Percentiles rank a stretch among this genome's conserved stretches.
Evolutionary conservation across 1,140 invertebrate genomes (phyloP).

Genomic region (Neodiprion virginianus): DNA sequence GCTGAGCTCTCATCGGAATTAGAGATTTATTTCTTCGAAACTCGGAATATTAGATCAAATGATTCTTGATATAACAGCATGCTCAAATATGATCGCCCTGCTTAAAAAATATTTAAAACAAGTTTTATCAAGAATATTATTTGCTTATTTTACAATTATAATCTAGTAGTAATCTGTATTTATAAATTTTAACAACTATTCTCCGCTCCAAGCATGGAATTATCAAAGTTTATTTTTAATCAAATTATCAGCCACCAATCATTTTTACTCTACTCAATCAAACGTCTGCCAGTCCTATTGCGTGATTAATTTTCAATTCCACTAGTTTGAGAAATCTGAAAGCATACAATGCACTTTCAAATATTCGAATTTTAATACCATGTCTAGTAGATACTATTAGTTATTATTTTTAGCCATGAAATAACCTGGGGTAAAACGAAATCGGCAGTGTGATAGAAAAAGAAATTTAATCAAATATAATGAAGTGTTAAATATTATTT

Average conservation of each 20-base stretch:
- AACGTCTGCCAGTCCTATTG: too few species aligned
- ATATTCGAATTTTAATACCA: too few species aligned
- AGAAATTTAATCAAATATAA: background rate
- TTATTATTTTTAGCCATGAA: background rate
- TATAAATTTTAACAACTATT: background rate
- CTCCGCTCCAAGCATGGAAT: background rate
- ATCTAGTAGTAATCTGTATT: background rate
- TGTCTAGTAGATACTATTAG: too few species aligned
- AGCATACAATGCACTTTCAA: too few species aligned
- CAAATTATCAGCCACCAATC: background rate
- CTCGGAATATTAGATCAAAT: too few species aligned
- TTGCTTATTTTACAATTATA: background rate
- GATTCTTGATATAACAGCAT: too few species aligned
- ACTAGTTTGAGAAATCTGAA: too few species aligned
- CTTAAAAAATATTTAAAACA: background rate
- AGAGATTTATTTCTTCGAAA: too few species aligned
- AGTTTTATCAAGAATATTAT: background rate
- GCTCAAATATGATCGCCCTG: too few species aligned
- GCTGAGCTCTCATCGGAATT: too few species aligned
- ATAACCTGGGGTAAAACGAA: background rate
- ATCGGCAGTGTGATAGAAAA: background rate
- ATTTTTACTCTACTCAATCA: too few species aligned
- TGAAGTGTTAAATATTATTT: background rate
- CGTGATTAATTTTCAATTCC: too few species aligned
- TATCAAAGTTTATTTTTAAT: background rate